Evolutionary conservation across 2,797 vertebrate genomes (phyloP), one percentile per base, ranked within the genome.

Genomic region (Bovichtus diacanthus): DNA sequence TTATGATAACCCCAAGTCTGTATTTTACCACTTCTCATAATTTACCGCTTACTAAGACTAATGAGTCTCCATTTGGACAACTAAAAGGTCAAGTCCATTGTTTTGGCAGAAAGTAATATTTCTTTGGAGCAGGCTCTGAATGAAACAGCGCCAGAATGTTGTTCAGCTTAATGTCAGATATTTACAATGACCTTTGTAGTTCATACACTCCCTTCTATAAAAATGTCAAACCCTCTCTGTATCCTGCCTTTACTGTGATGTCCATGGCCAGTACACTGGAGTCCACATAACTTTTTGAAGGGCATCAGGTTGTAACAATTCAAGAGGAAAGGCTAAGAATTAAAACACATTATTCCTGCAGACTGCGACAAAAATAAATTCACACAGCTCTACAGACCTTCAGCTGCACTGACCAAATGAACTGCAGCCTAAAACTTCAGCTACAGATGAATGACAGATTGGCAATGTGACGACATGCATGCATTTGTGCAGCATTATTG

Each of bases 121-220:
- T 69, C 27, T 23, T 64, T 59, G 15, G 67, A 74, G 66, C 68
- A 62, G 60, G 53, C 63, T 82, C 63, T 83, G 65, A 84, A 81
- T 79, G 59, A 87, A 92, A 87, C 25, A 18, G 71, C 81, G 80
- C 51, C 82, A 90, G 81, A 74, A 70, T 71, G 65, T 59, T 80
- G 72, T 82, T 77, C 41, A 67, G 69, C 15, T 77, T 78, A 92
- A 92, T 84, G 82, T 82, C 86, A 90, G 59, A 86, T 81, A 69
- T 79, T 89, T 84, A 77, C 81, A 85, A 56, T 89, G 88, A 93
- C 91, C 90, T 94, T 93, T 94, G 89, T 65, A 72, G 77, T 84
- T 87, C 85, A 60, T 86, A 77, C 74, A 84, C 84, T 78, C 80
- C 90, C 85, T 53, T 73, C 74, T 87, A 78, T 86, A 78, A 87